Evolutionary conservation across 2,888 invertebrate genomes (phyloP), one percentile per base, ranked within the genome.

Genomic region (Oxyteleia sp.): DNA sequence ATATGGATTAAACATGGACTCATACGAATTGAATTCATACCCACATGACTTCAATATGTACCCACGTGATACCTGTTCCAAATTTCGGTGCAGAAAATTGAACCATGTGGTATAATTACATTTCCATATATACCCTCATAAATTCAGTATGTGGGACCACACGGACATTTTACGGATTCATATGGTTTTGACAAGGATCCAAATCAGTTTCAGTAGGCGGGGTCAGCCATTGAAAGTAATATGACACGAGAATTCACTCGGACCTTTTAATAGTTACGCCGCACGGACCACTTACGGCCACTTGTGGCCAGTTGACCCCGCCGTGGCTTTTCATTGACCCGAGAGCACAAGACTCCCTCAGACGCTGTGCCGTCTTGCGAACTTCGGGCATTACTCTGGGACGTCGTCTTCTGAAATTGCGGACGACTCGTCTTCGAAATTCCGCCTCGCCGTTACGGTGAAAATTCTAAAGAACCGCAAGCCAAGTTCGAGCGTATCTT

Each of bases 241-340:
- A 43, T 15, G 68, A 85, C 80, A 79, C 84, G 66, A 41, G 69
- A 84, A 87, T 87, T 86, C 85, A 85, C 85, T 87, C 82, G 82
- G 76, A 68, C 32, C 82, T 81, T 66, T 82, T 86, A 87, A 87
- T 84, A n/a, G n/a, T n/a, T n/a, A n/a, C n/a, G 68, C 79, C 84
- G 75, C 75, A 85, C 76, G 84, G 83, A 85, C 55, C 86, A 85
- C 86, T 89, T 88, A 87, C 75, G 78, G 83, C 87, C 89, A 89
- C 88, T 91, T 88, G 90, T 86, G 90, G 87, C 79, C 86, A 86
- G 85, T 89, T 89, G 90, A 90, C 87, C 88, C 80, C 78, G 74
- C 82, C 85, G 71, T 84, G 83, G 86, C 83, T 83, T 89, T 79
- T 66, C 85, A 88, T 89, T 89, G 89, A 91, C 90, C 88, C 64